Conservation (phyloP, 1,140 invertebrate species). For the Pseudomyrmex concolor region DNA sequence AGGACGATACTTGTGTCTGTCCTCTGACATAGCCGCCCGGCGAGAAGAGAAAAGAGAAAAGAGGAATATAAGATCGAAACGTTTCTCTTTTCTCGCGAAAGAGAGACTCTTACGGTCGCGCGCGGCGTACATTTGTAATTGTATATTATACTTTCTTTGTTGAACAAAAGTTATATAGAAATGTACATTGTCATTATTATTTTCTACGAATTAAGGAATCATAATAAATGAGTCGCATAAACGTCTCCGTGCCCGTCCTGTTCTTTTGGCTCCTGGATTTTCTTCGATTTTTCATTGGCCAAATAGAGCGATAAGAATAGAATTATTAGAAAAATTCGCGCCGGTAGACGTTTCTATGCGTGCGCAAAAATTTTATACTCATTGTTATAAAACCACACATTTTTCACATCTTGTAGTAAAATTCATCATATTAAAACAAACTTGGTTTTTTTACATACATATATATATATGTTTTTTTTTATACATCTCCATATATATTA, state of each 20-base stretch:
- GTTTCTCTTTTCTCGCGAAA: slow-evolving; percentile 37
- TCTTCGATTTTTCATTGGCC: slow-evolving; percentile 67
- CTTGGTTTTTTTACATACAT: too few relatives aligned
- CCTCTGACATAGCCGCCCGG: background rate
- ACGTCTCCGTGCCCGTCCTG: background rate
- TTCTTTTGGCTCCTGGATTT: too few relatives aligned
- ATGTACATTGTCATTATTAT: slow-evolving; percentile 79
- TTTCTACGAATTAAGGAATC: slow-evolving; percentile 79
- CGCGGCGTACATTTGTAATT: slow-evolving; percentile 68
- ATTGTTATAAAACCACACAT: background rate
- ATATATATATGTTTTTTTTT: too few relatives aligned
- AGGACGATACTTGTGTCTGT: slow-evolving; percentile 11
- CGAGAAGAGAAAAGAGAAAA: background rate
- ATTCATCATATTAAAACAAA: too few relatives aligned
- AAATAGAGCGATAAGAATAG: slow-evolving; percentile 69
- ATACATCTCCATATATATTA: too few relatives aligned
- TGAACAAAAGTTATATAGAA: slow-evolving; percentile 65
- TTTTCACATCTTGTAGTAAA: background rate
- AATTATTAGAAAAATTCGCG: slow-evolving; percentile 59
- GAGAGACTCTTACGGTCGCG: slow-evolving; percentile 1
- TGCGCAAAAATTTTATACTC: slow-evolving; percentile 8
- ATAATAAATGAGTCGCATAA: slow-evolving; percentile 77
- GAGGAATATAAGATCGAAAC: background rate
- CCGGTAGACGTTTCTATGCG: background rate
- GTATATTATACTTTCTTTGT: slow-evolving; percentile 66